Evolutionary conservation across 2,113 vertebrate genomes (phyloP).

Genomic region (Thunnus thynnus): DNA sequence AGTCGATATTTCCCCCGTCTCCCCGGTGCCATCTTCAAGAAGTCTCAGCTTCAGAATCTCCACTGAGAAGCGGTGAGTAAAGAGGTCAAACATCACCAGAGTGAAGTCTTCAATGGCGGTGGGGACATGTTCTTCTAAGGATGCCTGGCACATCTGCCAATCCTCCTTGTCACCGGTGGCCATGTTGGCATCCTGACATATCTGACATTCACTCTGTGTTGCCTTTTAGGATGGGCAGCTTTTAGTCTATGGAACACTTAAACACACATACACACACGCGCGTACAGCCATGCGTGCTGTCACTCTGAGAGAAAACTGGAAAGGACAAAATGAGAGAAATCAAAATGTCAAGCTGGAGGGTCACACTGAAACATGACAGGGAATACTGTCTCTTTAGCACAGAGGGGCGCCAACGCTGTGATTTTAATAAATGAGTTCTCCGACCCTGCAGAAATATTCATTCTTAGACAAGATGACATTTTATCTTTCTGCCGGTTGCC

Average conservation of each 20-base stretch:
- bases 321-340: constrained; percentile 71
- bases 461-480: constrained; percentile 71
- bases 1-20: background rate
- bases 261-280: constrained; percentile 9
- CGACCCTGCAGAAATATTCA: constrained; percentile 66
- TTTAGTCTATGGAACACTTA: constrained; percentile 17
- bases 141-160: constrained; percentile 28
- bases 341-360: constrained; percentile 73
- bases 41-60: constrained; percentile 14
- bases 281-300: constrained; percentile 8
- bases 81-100: constrained; percentile 8
- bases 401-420: background rate
- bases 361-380: constrained; percentile 65
- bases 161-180: constrained; percentile 24
- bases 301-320: constrained; percentile 45
- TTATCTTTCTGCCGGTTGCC: constrained; percentile 56
- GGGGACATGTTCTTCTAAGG: background rate
- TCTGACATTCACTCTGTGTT: constrained; percentile 38
- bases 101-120: background rate
- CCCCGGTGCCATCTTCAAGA: background rate
- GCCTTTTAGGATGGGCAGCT: constrained; percentile 33
- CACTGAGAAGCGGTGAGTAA: background rate
- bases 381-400: constrained; percentile 59
- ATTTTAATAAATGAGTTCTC: constrained; percentile 72
- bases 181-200: constrained; percentile 22